Conservation (phyloP, 1,140 invertebrate genomes). For the Bombyx mori region ASM3026992v2 NC_085108.1:8079001-8079500, state of each 20-base stretch:
- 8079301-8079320: constrained; percentile 4
- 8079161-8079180: constrained; percentile 60
- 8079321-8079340: constrained; percentile 5
- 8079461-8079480: too few relatives aligned
- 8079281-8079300: background rate
- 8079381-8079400: background rate
- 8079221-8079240: constrained; percentile 25
- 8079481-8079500: too few relatives aligned
- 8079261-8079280: constrained; percentile 1
- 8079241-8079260: constrained; percentile 15
- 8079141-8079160: constrained; percentile 53
- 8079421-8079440: constrained; percentile 7
- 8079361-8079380: background rate
- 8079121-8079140: constrained; percentile 31
- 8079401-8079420: background rate
- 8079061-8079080: too few relatives aligned
- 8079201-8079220: constrained; percentile 9
- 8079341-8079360: background rate
- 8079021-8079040: too few relatives aligned
- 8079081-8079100: too few relatives aligned
- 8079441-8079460: background rate
- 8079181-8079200: constrained; percentile 44
- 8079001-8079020: too few relatives aligned
- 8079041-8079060: too few relatives aligned
- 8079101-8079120: too few relatives aligned